Evolutionary conservation across 2,113 vertebrate species (phyloP).

Genomic region (Catagonus wagneri): DNA sequence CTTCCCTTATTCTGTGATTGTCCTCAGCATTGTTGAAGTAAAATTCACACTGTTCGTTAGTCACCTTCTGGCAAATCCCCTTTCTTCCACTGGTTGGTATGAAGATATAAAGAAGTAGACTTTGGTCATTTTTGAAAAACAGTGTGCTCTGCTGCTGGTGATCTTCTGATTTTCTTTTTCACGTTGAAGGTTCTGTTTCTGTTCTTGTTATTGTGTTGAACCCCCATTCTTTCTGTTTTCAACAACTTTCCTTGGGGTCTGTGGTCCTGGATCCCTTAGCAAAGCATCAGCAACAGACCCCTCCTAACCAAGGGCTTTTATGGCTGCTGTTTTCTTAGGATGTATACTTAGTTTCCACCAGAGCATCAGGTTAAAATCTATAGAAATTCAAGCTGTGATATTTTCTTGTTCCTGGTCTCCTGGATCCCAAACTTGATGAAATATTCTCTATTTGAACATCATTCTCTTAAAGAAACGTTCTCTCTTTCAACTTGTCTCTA

Average conservation of each 20-base stretch:
- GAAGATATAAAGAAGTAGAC: no score
- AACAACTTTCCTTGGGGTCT: background rate
- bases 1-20: background rate
- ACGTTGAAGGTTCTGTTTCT: background rate
- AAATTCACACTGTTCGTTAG: background rate
- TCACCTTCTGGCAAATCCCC: background rate
- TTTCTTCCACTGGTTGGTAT: background rate
- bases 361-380: background rate
- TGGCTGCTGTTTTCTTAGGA: background rate
- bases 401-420: no score
- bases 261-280: background rate
- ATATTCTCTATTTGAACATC: background rate
- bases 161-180: background rate
- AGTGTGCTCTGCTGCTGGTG: background rate
- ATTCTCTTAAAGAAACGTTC: background rate
- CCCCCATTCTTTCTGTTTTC: background rate
- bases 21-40: background rate
- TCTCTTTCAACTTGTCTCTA: background rate
- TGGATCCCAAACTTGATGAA: background rate
- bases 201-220: background rate
- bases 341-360: background rate
- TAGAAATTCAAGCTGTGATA: background rate
- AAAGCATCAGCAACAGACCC: background rate
- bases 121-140: background rate
- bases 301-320: background rate